Conservation (phyloP, 2,797 vertebrate species). For the Rhabdomys pumilio region DNA sequence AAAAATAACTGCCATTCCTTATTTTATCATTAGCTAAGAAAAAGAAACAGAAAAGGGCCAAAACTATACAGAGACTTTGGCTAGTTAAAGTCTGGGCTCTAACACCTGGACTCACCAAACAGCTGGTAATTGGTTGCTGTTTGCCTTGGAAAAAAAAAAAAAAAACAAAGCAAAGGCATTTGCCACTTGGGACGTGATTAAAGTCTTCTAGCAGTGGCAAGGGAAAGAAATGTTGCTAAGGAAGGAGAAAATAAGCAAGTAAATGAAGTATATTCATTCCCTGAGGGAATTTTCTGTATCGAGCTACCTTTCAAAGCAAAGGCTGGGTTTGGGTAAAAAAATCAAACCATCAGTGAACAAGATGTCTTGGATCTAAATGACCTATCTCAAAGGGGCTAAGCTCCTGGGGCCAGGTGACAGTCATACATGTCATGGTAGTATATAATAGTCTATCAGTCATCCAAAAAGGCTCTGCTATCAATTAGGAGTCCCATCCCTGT, state of each 20-base stretch:
- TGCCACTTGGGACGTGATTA: constrained; percentile 28
- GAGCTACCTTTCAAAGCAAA: constrained; percentile 25
- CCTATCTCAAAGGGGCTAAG: rapidly evolving
- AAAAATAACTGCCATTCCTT: not conserved
- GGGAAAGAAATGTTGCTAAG: constrained; percentile 2
- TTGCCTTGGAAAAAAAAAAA: not conserved
- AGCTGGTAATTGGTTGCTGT: not conserved
- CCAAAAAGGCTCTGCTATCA: not conserved
- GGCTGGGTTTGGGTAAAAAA: not conserved
- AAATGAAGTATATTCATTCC: not conserved
- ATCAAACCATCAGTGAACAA: not conserved
- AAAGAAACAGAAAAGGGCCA: not conserved
- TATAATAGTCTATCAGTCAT: not conserved
- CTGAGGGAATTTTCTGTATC: not conserved
- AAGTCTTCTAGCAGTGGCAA: not conserved
- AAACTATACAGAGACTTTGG: not conserved
- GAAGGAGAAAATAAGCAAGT: not conserved
- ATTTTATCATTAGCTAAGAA: not conserved
- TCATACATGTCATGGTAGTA: not conserved
- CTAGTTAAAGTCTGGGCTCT: rapidly evolving
- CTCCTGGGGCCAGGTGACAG: not conserved
- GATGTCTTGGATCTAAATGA: not conserved
- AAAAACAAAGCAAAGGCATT: constrained; percentile 41
- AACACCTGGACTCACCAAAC: not conserved
- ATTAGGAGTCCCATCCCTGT: not conserved